Evolutionary conservation across 2,113 vertebrate species (phyloP).

Genomic region (Lethenteron camtschaticum): DNA sequence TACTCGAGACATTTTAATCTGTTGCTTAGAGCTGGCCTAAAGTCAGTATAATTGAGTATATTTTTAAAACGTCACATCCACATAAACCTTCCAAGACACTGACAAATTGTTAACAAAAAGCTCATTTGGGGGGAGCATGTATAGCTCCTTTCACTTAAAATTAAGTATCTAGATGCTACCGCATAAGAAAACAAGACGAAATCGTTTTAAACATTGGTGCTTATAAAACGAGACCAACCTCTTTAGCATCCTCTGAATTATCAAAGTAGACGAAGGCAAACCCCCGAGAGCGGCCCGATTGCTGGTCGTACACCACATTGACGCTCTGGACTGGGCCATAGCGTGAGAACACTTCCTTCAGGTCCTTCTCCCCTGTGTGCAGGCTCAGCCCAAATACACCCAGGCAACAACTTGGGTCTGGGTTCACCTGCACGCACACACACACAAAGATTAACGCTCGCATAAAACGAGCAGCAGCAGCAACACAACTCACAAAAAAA

Average conservation of each 20-base stretch:
- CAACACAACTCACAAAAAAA: too few relatives aligned
- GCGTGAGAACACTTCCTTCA: slow-evolving; percentile 81
- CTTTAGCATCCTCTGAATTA: slow-evolving; percentile 61
- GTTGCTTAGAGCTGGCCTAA: too few relatives aligned
- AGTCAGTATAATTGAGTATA: too few relatives aligned
- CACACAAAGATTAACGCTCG: not conserved
- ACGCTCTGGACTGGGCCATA: slow-evolving; percentile 72
- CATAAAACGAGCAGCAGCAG: not conserved
- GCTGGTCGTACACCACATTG: slow-evolving; percentile 76
- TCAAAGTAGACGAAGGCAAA: slow-evolving; percentile 92
- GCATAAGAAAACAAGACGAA: too few relatives aligned
- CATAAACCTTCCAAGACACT: too few relatives aligned
- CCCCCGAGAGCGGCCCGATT: slow-evolving; percentile 69
- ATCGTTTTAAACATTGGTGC: too few relatives aligned
- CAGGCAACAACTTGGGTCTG: slow-evolving; percentile 72
- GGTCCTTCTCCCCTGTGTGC: slow-evolving; percentile 74
- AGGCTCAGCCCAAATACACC: slow-evolving; percentile 86
- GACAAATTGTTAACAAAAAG: too few relatives aligned
- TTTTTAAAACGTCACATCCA: too few relatives aligned
- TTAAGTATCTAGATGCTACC: too few relatives aligned
- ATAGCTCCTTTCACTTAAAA: too few relatives aligned
- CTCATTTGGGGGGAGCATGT: too few relatives aligned
- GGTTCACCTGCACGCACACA: slow-evolving; percentile 41
- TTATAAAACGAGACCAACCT: slow-evolving; percentile 25
- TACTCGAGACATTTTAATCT: too few relatives aligned